Percentiles rank a stretch among this genome's conserved stretches.
Evolutionary conservation across 2,113 vertebrate species (phyloP).

Genomic region (Alligator sinensis): DNA sequence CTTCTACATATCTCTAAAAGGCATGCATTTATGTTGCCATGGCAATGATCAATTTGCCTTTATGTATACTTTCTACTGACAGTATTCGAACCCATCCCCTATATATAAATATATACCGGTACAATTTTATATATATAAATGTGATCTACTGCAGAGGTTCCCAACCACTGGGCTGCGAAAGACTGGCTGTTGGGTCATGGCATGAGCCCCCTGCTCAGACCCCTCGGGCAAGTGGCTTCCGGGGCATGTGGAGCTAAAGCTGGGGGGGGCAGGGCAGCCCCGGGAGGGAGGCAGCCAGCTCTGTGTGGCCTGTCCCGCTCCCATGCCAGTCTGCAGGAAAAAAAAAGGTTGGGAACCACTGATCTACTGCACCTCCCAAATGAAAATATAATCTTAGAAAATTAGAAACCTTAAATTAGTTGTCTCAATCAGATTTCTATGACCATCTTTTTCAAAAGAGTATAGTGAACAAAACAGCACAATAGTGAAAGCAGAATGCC

Average conservation of each 20-base stretch:
- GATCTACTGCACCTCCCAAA: not conserved
- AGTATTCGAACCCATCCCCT: not conserved
- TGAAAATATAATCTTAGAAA: slow-evolving; percentile 31
- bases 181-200: too few species aligned
- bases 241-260: too few species aligned
- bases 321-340: too few species aligned
- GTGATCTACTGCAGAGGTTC: not conserved
- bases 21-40: not conserved
- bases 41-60: not conserved
- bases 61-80: not conserved
- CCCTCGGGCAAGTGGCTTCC: too few species aligned
- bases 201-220: too few species aligned
- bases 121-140: not conserved
- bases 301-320: too few species aligned
- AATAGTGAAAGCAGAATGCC: slow-evolving; percentile 15
- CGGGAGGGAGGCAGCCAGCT: too few species aligned
- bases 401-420: slow-evolving; percentile 21
- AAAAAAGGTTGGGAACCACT: too few species aligned
- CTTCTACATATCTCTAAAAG: not conserved
- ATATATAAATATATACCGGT: not conserved
- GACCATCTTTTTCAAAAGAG: slow-evolving; percentile 48
- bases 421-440: slow-evolving; percentile 13
- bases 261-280: too few species aligned
- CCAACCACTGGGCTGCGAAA: too few species aligned
- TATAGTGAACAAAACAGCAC: not conserved